These are phyloP conservation scores for Lontra canadensis DNA, from an alignment of 2,113 vertebrate genomes.

Conservation along the genomic window DNA sequence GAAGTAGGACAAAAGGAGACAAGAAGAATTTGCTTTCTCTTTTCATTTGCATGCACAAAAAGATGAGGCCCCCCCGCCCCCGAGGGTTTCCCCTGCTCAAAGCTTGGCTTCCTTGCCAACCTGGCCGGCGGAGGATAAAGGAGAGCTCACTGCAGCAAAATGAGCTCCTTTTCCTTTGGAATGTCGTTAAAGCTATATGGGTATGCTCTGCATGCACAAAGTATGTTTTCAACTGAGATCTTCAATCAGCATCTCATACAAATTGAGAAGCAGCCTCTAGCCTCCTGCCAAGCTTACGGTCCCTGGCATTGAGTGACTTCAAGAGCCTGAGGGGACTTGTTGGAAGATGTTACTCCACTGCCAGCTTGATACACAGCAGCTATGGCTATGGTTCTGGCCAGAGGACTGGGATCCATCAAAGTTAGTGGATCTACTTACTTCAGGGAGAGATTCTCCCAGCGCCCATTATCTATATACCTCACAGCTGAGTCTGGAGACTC, in stretches of 20 bases:
- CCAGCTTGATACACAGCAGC: rapidly evolving
- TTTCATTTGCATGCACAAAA: slow-evolving; percentile 45
- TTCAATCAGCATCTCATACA: slow-evolving; percentile 32
- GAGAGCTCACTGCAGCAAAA: slow-evolving; percentile 61
- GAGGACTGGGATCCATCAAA: neutral
- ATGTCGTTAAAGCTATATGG: slow-evolving; percentile 51
- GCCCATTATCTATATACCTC: too few relatives aligned
- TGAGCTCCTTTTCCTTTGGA: slow-evolving; percentile 65
- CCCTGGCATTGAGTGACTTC: neutral
- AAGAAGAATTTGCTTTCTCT: slow-evolving; percentile 67
- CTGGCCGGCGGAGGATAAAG: slow-evolving; percentile 71
- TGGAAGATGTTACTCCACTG: neutral
- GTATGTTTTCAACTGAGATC: slow-evolving; percentile 58
- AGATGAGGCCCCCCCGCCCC: neutral
- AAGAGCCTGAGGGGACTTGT: neutral
- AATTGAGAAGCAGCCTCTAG: slow-evolving; percentile 43
- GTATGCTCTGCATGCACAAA: slow-evolving; percentile 56
- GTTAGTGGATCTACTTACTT: neutral
- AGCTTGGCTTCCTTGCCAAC: slow-evolving; percentile 45
- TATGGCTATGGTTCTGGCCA: neutral
- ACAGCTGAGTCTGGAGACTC: neutral
- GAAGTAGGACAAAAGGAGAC: neutral
- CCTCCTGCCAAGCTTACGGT: neutral
- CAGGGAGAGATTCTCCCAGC: neutral
- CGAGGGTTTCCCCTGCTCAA: slow-evolving; percentile 47